Conservation (phyloP, 2,888 invertebrate species). For the Tortrix viridana region DNA sequence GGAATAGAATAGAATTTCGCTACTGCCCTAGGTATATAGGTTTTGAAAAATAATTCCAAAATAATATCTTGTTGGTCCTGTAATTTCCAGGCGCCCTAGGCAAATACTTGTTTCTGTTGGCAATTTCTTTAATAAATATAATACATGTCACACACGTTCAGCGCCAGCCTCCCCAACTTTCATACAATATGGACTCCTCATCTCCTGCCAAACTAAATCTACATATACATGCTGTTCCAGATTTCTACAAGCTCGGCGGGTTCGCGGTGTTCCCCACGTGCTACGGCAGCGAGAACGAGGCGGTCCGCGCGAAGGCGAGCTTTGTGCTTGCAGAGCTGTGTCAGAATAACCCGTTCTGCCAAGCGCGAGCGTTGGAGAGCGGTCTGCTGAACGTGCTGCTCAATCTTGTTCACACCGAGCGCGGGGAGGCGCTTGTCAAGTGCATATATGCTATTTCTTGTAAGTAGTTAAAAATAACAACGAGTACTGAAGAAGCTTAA, state of each 20-base stretch:
- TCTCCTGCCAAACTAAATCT: not conserved
- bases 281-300: constrained; percentile 84
- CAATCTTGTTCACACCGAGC: constrained; percentile 83
- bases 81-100: no score
- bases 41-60: no score
- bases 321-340: constrained; percentile 90
- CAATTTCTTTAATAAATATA: no score
- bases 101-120: no score
- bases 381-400: constrained; percentile 87
- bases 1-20: no score
- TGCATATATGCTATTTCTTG: constrained; percentile 92
- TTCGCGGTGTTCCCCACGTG: constrained; percentile 88
- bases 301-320: constrained; percentile 86
- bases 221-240: constrained; percentile 65
- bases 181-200: no score
- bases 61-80: no score
- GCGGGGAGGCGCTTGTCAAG: constrained; percentile 85
- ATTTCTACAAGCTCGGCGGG: constrained; percentile 94
- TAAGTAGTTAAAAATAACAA: constrained; percentile 65
- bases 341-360: constrained; percentile 94
- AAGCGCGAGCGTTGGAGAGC: constrained; percentile 87
- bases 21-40: no score
- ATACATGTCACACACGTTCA: no score
- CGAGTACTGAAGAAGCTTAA: no score
- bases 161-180: no score